These are phyloP conservation scores for Liopterus haemorrhoidalis DNA, from an alignment of 2,888 invertebrate genomes.

Conservation along the genomic window DNA sequence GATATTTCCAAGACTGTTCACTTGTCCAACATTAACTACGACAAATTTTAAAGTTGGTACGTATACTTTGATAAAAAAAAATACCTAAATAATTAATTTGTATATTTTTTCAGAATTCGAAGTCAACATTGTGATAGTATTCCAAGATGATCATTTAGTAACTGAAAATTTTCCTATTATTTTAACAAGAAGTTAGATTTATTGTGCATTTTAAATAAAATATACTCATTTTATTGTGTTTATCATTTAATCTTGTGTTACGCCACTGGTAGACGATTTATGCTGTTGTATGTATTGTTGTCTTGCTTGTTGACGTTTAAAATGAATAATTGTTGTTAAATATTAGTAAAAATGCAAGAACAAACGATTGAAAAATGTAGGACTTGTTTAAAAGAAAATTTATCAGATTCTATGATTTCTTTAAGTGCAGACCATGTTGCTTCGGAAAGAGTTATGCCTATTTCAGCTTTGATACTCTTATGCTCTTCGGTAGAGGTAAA, in stretches of 20 bases:
- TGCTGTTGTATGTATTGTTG: neutral
- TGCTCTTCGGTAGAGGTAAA: slow-evolving; percentile 19
- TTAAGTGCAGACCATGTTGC: slow-evolving; percentile 19
- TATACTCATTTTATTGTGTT: neutral
- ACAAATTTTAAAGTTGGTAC: slow-evolving; percentile 92
- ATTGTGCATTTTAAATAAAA: slow-evolving; percentile 1
- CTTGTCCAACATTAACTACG: slow-evolving; percentile 86
- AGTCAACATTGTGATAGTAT: slow-evolving; percentile 85
- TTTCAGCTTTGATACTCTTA: slow-evolving; percentile 15
- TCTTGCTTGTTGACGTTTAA: neutral
- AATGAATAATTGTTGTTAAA: neutral
- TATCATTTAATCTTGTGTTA: neutral
- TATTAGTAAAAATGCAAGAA: slow-evolving; percentile 12
- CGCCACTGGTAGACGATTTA: neutral
- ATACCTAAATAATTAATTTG: slow-evolving; percentile 6
- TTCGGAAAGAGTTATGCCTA: slow-evolving; percentile 20
- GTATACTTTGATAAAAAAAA: slow-evolving; percentile 31
- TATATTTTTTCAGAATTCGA: slow-evolving; percentile 76
- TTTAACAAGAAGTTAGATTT: slow-evolving; percentile 48
- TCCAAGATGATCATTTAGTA: slow-evolving; percentile 87
- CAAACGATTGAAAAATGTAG: slow-evolving; percentile 13
- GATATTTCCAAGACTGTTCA: slow-evolving; percentile 92
- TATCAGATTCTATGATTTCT: slow-evolving; percentile 15
- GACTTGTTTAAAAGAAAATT: slow-evolving; percentile 12
- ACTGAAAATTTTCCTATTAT: slow-evolving; percentile 90